phyloP scores from a whole-genome alignment of 1,140 invertebrate species.

The Trichonephila clavata region DNA sequence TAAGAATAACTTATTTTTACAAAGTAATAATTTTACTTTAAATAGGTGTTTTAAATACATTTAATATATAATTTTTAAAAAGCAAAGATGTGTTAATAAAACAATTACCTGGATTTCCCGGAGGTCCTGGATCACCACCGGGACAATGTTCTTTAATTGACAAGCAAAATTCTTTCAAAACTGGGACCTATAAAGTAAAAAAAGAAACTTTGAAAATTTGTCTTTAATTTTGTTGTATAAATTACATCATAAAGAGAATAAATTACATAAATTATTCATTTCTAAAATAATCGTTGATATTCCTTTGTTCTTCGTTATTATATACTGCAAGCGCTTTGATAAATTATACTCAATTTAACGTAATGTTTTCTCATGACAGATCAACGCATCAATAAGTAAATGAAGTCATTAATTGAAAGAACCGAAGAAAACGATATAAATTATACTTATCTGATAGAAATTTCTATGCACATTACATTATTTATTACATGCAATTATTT shows the following conservation, averaged over 20 bases:
- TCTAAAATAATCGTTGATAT: too few species aligned
- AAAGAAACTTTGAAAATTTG: constrained; percentile 35
- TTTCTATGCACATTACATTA: neutral
- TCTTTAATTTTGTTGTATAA: neutral
- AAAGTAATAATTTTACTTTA: too few species aligned
- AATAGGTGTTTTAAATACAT: too few species aligned
- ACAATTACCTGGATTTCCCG: constrained; percentile 76
- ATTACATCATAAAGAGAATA: neutral
- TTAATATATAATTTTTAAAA: too few species aligned
- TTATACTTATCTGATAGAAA: neutral
- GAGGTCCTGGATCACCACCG: constrained; percentile 78
- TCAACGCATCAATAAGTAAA: constrained; percentile 3
- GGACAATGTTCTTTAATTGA: constrained; percentile 89
- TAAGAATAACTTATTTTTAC: too few species aligned
- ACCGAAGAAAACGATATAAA: neutral
- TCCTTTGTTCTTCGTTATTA: neutral
- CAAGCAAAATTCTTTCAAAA: constrained; percentile 88
- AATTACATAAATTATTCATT: neutral
- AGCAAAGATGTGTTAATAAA: too few species aligned
- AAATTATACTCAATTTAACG: neutral
- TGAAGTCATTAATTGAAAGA: constrained; percentile 32
- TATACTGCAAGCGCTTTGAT: neutral
- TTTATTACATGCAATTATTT: neutral
- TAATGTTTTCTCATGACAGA: constrained; percentile 13
- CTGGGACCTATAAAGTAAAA: constrained; percentile 84